Base-by-base conservation (phyloP, 2,113 vertebrate genomes). In the Phylloscopus whistleri region DNA sequence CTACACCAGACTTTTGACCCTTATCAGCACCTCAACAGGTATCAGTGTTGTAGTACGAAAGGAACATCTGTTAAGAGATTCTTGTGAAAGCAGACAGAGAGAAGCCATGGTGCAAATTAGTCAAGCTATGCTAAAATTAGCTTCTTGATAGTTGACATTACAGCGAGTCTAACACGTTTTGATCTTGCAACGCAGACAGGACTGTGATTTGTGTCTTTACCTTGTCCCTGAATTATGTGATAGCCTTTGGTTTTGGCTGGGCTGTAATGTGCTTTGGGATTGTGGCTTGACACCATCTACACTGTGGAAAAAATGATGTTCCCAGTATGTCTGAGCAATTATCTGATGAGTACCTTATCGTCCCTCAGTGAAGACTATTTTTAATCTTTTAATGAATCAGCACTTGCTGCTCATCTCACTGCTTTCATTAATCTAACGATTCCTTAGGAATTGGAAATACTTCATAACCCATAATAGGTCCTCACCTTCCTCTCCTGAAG, bases 211-310 rank as follows among this genome's bases (percentile, higher is more conserved):
- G 51, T 89, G 70, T 90, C 72, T 90, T 90, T 53, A 86, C 63
- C 46, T 73, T 79, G 72, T 62, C 82, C 78, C 84, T 94, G 84
- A 95, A 74, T 93, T 85, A 70, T 64, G 63, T 31, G 24, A 74
- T 67, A 83, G 67, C 82, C 63, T 95, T 84, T 90, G 27, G 6
- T 80, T 84, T 90, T 48, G 53, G 16, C 30, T 94, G 76, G 85
- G 73, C 76, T 93, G 16, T 64, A 70, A 84, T 19, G 28, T 83
- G 59, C 77, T 90, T 95, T 91, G 90, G 91, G 78, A 95, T 95
- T 43, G 68, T 77, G 75, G 48, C 68, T 92, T 81, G 72, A 62
- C 67, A 76, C 73, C n/a, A 56, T 28, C 56, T 37, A 24, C 4
- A 2, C 72, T 77, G 60, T 41, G 74, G 68, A 78, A 88, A 67